Evolutionary conservation across 1,140 invertebrate species (phyloP).

Genomic region (Scaptomyza montana): DNA sequence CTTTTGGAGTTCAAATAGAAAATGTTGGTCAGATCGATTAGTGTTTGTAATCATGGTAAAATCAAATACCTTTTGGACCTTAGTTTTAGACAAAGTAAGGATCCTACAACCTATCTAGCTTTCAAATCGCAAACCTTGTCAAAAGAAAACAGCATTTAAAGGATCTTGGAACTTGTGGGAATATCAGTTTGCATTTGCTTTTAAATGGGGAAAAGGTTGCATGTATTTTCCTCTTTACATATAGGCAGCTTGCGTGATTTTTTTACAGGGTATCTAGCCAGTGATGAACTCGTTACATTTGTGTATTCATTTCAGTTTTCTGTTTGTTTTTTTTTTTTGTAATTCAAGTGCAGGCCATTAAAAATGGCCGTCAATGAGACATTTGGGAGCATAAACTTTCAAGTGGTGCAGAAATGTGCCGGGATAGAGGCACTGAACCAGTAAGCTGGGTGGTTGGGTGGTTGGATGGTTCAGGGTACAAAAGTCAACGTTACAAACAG

Average conservation of each 20-base stretch:
- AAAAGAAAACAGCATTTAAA: too few relatives aligned
- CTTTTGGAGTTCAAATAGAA: too few relatives aligned
- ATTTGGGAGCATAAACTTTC: constrained; percentile 60
- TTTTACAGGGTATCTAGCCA: constrained; percentile 2
- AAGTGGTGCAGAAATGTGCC: constrained; percentile 19
- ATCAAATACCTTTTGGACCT: too few relatives aligned
- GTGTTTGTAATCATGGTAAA: too few relatives aligned
- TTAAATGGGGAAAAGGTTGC: too few relatives aligned
- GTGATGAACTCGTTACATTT: background rate
- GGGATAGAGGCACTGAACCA: background rate
- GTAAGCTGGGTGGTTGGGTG: background rate
- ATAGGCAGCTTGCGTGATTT: background rate
- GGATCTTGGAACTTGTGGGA: too few relatives aligned
- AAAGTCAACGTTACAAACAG: constrained; percentile 25
- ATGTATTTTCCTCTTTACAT: too few relatives aligned
- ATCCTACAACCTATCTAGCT: too few relatives aligned
- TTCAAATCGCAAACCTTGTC: too few relatives aligned
- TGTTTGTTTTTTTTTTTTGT: constrained; percentile 46
- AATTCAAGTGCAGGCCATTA: constrained; percentile 60
- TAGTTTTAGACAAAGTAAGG: too few relatives aligned
- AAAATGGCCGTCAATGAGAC: constrained; percentile 76
- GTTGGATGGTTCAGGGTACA: background rate
- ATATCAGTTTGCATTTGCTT: too few relatives aligned
- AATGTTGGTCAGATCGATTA: too few relatives aligned
- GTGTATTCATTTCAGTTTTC: constrained; percentile 3